These are phyloP conservation scores for Alethe diademata DNA, from an alignment of 2,113 vertebrate species.

Conservation along the genomic window DNA sequence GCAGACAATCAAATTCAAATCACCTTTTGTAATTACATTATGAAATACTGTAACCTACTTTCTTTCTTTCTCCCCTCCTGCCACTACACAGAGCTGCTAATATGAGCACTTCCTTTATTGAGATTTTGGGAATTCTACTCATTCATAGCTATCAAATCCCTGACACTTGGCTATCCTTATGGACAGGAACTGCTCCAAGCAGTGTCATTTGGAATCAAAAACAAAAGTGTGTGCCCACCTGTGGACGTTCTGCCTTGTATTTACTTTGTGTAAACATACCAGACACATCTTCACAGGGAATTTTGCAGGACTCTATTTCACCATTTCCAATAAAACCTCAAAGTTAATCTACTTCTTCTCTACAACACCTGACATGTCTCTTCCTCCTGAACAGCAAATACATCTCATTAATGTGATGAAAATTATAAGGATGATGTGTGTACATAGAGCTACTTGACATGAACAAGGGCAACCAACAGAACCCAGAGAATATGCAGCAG, in stretches of 20 bases:
- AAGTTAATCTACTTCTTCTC: background rate
- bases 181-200: background rate
- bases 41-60: slow-evolving; percentile 29
- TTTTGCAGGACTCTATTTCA: background rate
- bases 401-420: slow-evolving; percentile 20
- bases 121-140: background rate
- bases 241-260: background rate
- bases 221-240: background rate
- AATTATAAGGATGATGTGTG: background rate
- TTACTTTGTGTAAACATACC: background rate
- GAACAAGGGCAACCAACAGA: background rate
- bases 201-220: background rate
- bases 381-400: slow-evolving; percentile 3
- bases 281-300: background rate
- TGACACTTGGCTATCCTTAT: background rate
- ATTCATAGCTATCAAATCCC: background rate
- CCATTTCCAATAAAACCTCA: background rate
- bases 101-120: fast-evolving
- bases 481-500: background rate
- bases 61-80: background rate
- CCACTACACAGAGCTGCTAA: background rate
- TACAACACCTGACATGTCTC: background rate
- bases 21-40: slow-evolving; percentile 44
- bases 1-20: slow-evolving; percentile 30
- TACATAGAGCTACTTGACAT: background rate